Percentiles rank a stretch among this genome's conserved stretches.
Evolutionary conservation across 2,113 vertebrate genomes (phyloP).

Genomic region (Pristiophorus japonicus): DNA sequence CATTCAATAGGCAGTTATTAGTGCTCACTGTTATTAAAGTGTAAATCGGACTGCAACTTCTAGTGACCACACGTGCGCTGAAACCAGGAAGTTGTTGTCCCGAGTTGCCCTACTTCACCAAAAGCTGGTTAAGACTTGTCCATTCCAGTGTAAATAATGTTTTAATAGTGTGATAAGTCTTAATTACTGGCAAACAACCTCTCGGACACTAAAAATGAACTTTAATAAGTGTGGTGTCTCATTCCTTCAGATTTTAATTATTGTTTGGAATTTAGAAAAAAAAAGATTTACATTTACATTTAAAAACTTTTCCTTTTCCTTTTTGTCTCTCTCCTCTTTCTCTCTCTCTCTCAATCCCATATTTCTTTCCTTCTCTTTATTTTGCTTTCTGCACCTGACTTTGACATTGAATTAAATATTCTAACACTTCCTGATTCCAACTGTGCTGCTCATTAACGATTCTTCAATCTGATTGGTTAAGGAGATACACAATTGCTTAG

Average conservation of each 20-base stretch:
- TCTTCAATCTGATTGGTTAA: not conserved
- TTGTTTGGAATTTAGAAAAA: not conserved
- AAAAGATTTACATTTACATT: not conserved
- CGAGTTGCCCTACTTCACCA: not conserved
- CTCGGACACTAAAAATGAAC: not conserved
- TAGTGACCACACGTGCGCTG: not conserved
- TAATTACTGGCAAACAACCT: not conserved
- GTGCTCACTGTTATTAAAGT: not conserved
- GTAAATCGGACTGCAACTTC: not conserved
- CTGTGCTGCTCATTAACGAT: not conserved
- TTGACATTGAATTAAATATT: not conserved
- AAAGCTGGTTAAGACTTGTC: not conserved
- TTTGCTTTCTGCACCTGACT: not conserved
- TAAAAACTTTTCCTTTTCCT: not conserved
- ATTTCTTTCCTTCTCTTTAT: not conserved
- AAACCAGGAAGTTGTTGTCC: not conserved
- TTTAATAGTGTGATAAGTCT: not conserved
- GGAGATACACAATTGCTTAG: not conserved
- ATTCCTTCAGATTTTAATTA: not conserved
- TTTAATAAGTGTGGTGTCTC: not conserved
- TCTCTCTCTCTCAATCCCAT: not conserved
- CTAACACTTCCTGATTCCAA: not conserved
- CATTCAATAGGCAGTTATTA: not conserved
- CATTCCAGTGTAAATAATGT: not conserved
- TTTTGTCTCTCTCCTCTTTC: not conserved